Evolutionary conservation across 2,113 vertebrate genomes (phyloP).

Genomic region (Sinocyclocheilus anophthalmus): DNA sequence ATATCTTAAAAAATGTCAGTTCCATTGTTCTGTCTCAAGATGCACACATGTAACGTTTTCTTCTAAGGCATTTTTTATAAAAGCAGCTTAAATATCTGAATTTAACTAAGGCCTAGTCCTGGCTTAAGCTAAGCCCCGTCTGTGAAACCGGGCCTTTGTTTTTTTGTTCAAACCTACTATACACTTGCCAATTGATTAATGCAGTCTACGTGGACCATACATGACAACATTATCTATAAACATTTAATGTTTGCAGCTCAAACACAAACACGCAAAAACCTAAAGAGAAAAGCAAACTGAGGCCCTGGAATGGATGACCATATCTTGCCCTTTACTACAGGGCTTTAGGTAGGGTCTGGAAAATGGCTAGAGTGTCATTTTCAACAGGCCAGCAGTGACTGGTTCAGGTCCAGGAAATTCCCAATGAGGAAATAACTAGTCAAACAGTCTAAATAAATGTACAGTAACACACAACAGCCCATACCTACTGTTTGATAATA

Average conservation of each 20-base stretch:
- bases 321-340: constrained; percentile 34
- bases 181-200: constrained; percentile 21
- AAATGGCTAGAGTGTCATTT: constrained; percentile 55
- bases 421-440: constrained; percentile 57
- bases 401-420: constrained; percentile 57
- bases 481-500: background rate
- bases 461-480: constrained; percentile 32
- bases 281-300: background rate
- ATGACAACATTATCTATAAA: constrained; percentile 48
- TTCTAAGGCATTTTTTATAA: too few relatives aligned
- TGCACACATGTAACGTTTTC: too few relatives aligned
- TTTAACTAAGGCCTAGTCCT: too few relatives aligned
- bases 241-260: background rate
- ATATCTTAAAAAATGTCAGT: too few relatives aligned
- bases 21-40: too few relatives aligned
- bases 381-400: constrained; percentile 50
- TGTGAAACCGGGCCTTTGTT: background rate
- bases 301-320: constrained; percentile 23
- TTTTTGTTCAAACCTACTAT: background rate
- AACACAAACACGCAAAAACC: background rate
- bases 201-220: constrained; percentile 32
- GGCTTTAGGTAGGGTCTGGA: constrained; percentile 52
- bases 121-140: too few relatives aligned
- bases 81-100: too few relatives aligned
- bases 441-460: constrained; percentile 39